Percentiles rank a stretch among this genome's conserved stretches.
phyloP scores from a whole-genome alignment of 2,113 vertebrate species.

The Sylvilagus bachmani region DNA sequence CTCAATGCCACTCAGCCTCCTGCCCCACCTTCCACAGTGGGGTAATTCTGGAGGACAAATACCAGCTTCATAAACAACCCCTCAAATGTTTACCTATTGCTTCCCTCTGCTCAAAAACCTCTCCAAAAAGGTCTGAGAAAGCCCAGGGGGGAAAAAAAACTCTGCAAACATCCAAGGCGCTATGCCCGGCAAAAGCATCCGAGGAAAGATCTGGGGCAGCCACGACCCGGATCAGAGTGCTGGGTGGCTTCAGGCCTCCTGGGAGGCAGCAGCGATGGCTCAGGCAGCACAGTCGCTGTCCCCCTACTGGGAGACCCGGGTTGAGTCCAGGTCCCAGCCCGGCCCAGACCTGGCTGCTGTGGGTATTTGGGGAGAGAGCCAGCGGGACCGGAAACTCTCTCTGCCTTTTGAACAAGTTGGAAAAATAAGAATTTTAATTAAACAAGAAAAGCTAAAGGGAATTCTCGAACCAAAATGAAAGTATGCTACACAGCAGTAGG shows the following conservation, averaged over 20 bases:
- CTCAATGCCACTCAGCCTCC: background rate
- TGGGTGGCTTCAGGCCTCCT: too few relatives aligned
- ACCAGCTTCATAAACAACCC: background rate
- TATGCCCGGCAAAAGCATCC: background rate
- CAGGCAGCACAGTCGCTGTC: too few relatives aligned
- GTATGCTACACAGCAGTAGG: background rate
- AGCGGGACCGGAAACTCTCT: too few relatives aligned
- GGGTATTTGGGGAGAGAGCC: too few relatives aligned
- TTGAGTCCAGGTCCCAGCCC: too few relatives aligned
- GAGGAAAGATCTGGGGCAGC: too few relatives aligned
- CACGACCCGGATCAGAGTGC: too few relatives aligned
- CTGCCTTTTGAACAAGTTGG: too few relatives aligned
- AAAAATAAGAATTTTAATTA: too few relatives aligned
- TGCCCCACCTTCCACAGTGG: background rate
- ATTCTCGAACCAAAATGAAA: background rate
- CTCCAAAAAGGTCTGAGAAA: background rate
- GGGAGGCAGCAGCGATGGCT: too few relatives aligned
- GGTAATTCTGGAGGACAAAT: conserved; percentile 28
- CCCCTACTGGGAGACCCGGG: too few relatives aligned
- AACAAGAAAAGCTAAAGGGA: background rate
- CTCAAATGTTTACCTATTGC: background rate
- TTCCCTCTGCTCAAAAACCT: conserved; percentile 23
- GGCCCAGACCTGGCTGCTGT: too few relatives aligned
- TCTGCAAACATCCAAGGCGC: background rate
- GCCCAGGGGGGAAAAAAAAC: background rate